Percentiles rank a stretch among this genome's conserved stretches.
Conservation (phyloP, 2,797 vertebrate species). For the Channa striata region DNA sequence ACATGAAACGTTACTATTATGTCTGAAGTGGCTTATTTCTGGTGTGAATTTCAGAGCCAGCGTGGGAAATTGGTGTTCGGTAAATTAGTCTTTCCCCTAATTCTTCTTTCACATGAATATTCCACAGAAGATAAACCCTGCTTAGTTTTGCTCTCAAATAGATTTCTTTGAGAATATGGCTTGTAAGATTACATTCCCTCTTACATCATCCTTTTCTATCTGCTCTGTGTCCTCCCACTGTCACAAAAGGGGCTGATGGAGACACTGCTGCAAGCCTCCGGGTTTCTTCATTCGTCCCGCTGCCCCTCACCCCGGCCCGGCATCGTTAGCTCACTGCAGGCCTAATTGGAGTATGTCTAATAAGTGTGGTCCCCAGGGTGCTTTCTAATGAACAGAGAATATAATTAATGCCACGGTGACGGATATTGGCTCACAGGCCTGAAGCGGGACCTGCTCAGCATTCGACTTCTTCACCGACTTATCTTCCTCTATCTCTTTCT, state of each 20-base stretch:
- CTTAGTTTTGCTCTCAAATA: constrained; percentile 13
- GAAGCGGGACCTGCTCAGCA: constrained; percentile 67
- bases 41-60: constrained; percentile 16
- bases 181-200: constrained; percentile 53
- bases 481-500: constrained; percentile 47
- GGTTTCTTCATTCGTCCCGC: constrained; percentile 62
- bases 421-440: constrained; percentile 76
- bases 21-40: constrained; percentile 29
- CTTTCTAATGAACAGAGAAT: constrained; percentile 82
- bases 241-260: constrained; percentile 52
- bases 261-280: constrained; percentile 49
- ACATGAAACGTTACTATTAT: constrained; percentile 5
- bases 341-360: constrained; percentile 84
- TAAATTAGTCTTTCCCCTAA: constrained; percentile 6
- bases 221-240: constrained; percentile 37
- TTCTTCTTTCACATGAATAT: constrained; percentile 22
- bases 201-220: constrained; percentile 63
- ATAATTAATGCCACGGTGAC: constrained; percentile 83
- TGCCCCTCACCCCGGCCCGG: constrained; percentile 59
- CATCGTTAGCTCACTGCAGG: constrained; percentile 78
- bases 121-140: constrained; percentile 25
- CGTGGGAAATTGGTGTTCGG: constrained; percentile 12
- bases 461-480: constrained; percentile 64
- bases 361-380: constrained; percentile 73
- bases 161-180: constrained; percentile 41